Base-by-base conservation (phyloP, 1,140 invertebrate genomes). In the Camponotus pennsylvanicus region DNA sequence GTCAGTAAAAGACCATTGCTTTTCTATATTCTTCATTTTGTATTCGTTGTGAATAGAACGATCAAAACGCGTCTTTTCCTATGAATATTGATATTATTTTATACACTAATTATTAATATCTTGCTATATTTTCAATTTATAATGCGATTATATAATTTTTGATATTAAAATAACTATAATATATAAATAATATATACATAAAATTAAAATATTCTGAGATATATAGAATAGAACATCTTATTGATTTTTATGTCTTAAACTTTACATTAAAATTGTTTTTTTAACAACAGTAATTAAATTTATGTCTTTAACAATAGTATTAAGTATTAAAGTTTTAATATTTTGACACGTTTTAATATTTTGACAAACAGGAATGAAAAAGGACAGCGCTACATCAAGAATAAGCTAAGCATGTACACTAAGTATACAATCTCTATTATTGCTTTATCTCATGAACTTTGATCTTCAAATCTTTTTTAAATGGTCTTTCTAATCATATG, bases 41-140 rank as follows among this genome's bases (percentile, higher is more conserved):
- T 42, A 4, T 8, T 85, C 77, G 13, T 89, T 45, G 57, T 86
- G 13, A 67, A 92, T 1, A 3, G 92, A 93, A 34, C 92, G 91
- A 75, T 93, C 93, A 52, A 91, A 94, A 61, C 91, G 89, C 11
- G 82, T 93, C 61, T 93, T 93, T 64, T 93, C 91, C 93, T 93
- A 57, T 21, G 21, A 88, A 61, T 59, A 73, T 45, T 27, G 64
- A 63, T 49, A 49, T 83, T 42, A 73, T 37, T 49, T 27, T 40
- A 34, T 52, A 52, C 4, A 52, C 3, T 52, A 52, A 18, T 52
- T 3, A 52, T 18, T 52, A 52, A 15, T 5, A 52, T 45, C 9
- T 45, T 52, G 15, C 49, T 49, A 49, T 49, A 15, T 52, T 52
- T 52, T 52, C 27, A 27, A 27, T 5, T 40, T 40, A 40, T 52